These are phyloP conservation scores for Philypnodon macrostomus DNA, from an alignment of 2,797 vertebrate species.

Conservation along the genomic window DNA sequence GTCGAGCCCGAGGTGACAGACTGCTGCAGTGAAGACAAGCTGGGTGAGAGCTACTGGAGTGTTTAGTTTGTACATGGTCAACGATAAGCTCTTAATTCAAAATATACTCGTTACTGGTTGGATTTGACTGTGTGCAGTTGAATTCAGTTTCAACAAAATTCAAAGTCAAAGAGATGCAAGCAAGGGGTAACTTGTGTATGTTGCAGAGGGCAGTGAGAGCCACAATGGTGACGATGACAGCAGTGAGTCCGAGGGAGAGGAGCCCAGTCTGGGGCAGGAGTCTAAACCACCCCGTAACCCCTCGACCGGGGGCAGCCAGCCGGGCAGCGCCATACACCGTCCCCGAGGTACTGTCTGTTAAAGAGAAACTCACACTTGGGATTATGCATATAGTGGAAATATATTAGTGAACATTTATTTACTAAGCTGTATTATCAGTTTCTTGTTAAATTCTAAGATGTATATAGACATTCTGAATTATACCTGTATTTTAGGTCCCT, in stretches of 20 bases:
- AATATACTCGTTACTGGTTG: too few relatives aligned
- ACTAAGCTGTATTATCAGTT: too few relatives aligned
- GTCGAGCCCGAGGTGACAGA: slow-evolving; percentile 88
- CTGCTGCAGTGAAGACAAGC: slow-evolving; percentile 87
- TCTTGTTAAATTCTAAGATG: too few relatives aligned
- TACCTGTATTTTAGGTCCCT: slow-evolving; percentile 51
- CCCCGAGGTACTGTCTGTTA: slow-evolving; percentile 66
- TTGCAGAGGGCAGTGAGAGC: slow-evolving; percentile 80
- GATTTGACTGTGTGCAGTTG: too few relatives aligned
- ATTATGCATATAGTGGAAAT: too few relatives aligned
- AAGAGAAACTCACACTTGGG: not conserved
- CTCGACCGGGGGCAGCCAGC: slow-evolving; percentile 72
- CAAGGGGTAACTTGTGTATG: not conserved
- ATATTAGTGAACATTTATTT: too few relatives aligned
- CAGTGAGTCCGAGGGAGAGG: slow-evolving; percentile 93
- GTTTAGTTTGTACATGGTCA: too few relatives aligned
- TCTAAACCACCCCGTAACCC: slow-evolving; percentile 58
- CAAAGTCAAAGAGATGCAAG: too few relatives aligned
- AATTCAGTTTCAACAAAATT: too few relatives aligned
- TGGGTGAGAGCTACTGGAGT: slow-evolving; percentile 82
- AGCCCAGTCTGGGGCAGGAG: slow-evolving; percentile 81
- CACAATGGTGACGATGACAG: slow-evolving; percentile 88
- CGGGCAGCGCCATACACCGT: slow-evolving; percentile 78
- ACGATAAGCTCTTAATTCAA: too few relatives aligned
- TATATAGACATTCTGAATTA: not conserved